Base-by-base conservation (phyloP, 2,797 vertebrate species). In the Sarcoramphus papa region DNA sequence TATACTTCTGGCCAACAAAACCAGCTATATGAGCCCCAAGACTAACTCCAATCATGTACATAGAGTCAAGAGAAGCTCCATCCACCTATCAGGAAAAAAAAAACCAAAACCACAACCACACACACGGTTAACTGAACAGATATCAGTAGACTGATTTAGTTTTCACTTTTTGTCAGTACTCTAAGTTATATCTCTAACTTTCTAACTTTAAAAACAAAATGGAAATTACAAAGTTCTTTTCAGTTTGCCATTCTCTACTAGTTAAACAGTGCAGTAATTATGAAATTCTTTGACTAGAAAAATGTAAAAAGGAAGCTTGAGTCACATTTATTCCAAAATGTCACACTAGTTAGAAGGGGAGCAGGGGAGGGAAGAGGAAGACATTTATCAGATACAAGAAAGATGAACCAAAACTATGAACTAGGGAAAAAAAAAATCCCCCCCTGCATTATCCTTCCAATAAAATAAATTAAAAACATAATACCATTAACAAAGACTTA, bases 1-100 rank as follows among this genome's bases (percentile, higher is more conserved):
- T 97, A 96, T 99, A 98, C 91, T 97, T 98, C 15, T 99, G 98
- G 8, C 99, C 99, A 31, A 99, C 98, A 70, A 98, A 99, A 63
- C 99, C 99, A 33, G 99, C 99, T 94, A 99, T 92, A 90, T 99
- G 99, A 97, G 99, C 99, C 30, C 99, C 99, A 78, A 99, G 98
- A 83, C 99, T 99, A 73, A 99, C 98, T 14, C 99, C 99, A 92
- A 99, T 98, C 82, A 99, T 98, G 95, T 99, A 97, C 45, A 99
- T 73, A 4, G 97, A 98, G 73, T 98, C 98, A 91, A 99, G 98
- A 90, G 98, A 98, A 10, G 98, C 98, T 94, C 99, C 99, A 89
- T 97, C 94, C 56, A 96, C 97, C 99, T 99, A 93, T 35, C 17
- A 88, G 85, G 92, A 47, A 7, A 43, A 95, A 88, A 95, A n/a